Conservation (phyloP, 2,888 invertebrate genomes). For the Drosophila stalkeri region DNA sequence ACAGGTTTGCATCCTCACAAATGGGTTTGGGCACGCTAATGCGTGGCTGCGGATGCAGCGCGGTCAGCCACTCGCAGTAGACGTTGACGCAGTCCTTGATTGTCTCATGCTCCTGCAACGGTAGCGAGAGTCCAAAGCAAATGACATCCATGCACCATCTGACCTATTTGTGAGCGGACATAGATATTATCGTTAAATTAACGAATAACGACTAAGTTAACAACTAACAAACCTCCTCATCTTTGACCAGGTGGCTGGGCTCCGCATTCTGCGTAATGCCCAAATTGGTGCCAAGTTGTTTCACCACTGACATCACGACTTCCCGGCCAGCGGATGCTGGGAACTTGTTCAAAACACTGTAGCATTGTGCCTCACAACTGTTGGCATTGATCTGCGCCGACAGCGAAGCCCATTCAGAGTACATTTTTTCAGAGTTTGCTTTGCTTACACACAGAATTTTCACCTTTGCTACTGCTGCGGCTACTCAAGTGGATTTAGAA, state of each 20-base stretch:
- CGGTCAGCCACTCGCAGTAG: slow-evolving; percentile 98
- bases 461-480: slow-evolving; percentile 20
- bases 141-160: slow-evolving; percentile 95
- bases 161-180: slow-evolving; percentile 87
- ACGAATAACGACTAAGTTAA: neutral
- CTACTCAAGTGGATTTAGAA: neutral
- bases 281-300: slow-evolving; percentile 87
- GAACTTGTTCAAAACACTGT: slow-evolving; percentile 88
- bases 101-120: slow-evolving; percentile 96
- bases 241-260: slow-evolving; percentile 92
- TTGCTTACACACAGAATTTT: slow-evolving; percentile 23
- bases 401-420: slow-evolving; percentile 87
- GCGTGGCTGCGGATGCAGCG: slow-evolving; percentile 93
- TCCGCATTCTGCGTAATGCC: slow-evolving; percentile 93
- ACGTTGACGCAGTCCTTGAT: slow-evolving; percentile 98
- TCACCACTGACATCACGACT: slow-evolving; percentile 87
- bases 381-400: slow-evolving; percentile 85
- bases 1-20: slow-evolving; percentile 94
- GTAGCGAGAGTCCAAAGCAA: slow-evolving; percentile 95
- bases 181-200: neutral
- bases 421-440: slow-evolving; percentile 82
- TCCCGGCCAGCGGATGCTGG: slow-evolving; percentile 87
- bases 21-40: slow-evolving; percentile 96
- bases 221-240: slow-evolving; percentile 89
- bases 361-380: slow-evolving; percentile 86